phyloP scores from a whole-genome alignment of 2,888 invertebrate genomes.

The Lycaena phlaeas region DNA sequence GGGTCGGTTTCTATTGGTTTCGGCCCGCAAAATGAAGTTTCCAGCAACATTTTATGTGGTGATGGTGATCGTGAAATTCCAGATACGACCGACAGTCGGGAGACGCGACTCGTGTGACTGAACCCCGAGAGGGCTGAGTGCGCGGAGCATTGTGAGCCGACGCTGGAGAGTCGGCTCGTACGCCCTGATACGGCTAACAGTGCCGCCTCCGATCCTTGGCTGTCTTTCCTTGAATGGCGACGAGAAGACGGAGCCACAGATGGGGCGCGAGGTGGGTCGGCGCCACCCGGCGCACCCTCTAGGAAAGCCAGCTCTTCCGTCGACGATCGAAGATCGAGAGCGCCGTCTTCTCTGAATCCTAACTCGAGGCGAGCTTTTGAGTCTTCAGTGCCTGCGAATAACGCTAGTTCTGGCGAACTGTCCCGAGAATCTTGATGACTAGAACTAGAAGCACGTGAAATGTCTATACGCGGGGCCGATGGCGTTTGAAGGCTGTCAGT shows the following conservation, averaged over 20 bases:
- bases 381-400: constrained; percentile 73
- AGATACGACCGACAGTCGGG: constrained; percentile 63
- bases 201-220: constrained; percentile 84
- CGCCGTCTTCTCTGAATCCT: constrained; percentile 83
- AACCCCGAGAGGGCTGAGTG: constrained; percentile 58
- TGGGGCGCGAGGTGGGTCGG: constrained; percentile 52
- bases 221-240: constrained; percentile 78
- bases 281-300: constrained; percentile 60
- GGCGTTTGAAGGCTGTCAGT: constrained; percentile 67
- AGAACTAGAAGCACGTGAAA: constrained; percentile 90
- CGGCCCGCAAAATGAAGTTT: constrained; percentile 92
- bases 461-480: constrained; percentile 88
- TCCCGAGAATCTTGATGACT: constrained; percentile 90
- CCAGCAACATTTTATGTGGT: constrained; percentile 91
- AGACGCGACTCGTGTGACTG: constrained; percentile 40
- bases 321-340: constrained; percentile 87
- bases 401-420: constrained; percentile 88
- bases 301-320: constrained; percentile 91
- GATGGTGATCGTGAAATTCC: constrained; percentile 82
- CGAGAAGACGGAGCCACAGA: constrained; percentile 36
- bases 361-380: constrained; percentile 46
- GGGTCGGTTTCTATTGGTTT: constrained; percentile 77
- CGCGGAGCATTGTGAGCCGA: constrained; percentile 84
- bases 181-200: constrained; percentile 84
- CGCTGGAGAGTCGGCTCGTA: constrained; percentile 86